These are phyloP conservation scores for Tenthredo distinguenda DNA, from an alignment of 2,888 invertebrate genomes.

Conservation along the genomic window DNA sequence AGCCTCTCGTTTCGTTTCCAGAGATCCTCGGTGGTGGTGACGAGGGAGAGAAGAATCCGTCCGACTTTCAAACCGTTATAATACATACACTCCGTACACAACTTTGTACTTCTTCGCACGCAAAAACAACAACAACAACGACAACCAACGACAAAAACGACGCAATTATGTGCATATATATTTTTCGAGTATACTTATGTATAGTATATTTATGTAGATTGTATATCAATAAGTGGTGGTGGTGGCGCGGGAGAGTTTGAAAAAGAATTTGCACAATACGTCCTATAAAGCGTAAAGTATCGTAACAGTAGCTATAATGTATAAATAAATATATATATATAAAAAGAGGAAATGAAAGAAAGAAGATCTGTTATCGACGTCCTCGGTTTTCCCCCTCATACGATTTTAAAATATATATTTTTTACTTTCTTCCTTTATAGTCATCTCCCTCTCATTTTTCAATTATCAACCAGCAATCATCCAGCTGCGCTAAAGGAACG, in stretches of 20 bases:
- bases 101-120: background rate
- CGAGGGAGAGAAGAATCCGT: conserved; percentile 5
- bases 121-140: background rate
- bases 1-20: conserved; percentile 33
- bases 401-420: background rate
- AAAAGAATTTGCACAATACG: background rate
- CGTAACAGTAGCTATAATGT: background rate
- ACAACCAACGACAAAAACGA: background rate
- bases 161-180: conserved; percentile 13
- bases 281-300: background rate
- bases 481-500: background rate
- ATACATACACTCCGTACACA: background rate
- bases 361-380: background rate
- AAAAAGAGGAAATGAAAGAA: background rate
- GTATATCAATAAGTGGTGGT: background rate
- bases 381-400: background rate
- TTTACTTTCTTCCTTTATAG: background rate
- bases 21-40: conserved; percentile 1
- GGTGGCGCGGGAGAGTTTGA: background rate
- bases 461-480: conserved; percentile 2
- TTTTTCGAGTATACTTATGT: background rate
- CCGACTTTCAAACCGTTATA: conserved; percentile 23
- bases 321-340: background rate
- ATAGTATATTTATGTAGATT: background rate
- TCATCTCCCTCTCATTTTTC: background rate